These are phyloP conservation scores for Philereme transversata DNA, from an alignment of 2,888 invertebrate genomes.

Conservation along the genomic window DNA sequence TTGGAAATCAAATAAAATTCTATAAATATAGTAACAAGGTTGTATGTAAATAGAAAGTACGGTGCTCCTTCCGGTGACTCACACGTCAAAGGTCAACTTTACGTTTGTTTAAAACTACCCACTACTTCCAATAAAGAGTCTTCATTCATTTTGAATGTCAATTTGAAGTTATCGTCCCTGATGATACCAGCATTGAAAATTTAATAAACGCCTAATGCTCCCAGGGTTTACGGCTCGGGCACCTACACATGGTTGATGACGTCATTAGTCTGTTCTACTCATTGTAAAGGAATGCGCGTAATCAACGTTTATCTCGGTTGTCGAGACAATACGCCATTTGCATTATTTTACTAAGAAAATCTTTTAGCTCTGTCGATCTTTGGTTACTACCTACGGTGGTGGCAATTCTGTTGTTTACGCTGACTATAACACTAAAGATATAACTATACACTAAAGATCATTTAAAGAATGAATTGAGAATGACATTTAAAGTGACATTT, in stretches of 20 bases:
- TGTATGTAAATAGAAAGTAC: constrained; percentile 63
- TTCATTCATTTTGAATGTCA: constrained; percentile 6
- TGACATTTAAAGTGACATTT: too few species aligned
- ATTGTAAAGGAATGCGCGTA: constrained; percentile 25
- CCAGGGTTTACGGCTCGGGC: constrained; percentile 1
- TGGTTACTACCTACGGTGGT: too few species aligned
- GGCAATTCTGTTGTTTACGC: too few species aligned
- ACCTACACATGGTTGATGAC: constrained; percentile 21
- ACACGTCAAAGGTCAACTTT: constrained; percentile 54
- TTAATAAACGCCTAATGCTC: constrained; percentile 1
- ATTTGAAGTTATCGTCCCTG: neutral
- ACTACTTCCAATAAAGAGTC: constrained; percentile 4
- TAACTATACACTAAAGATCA: too few species aligned
- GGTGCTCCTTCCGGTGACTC: constrained; percentile 43
- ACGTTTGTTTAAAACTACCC: constrained; percentile 38
- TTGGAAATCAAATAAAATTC: constrained; percentile 80
- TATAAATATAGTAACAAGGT: constrained; percentile 74
- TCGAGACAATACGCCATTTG: constrained; percentile 2
- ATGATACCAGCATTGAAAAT: neutral
- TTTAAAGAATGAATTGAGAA: too few species aligned
- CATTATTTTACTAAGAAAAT: constrained; percentile 1
- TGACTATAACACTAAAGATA: too few species aligned
- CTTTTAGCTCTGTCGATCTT: too few species aligned
- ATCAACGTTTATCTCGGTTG: constrained; percentile 5
- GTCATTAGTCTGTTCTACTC: constrained; percentile 24